Conservation (phyloP, 2,888 invertebrate genomes). For the Unio delphinus region DNA sequence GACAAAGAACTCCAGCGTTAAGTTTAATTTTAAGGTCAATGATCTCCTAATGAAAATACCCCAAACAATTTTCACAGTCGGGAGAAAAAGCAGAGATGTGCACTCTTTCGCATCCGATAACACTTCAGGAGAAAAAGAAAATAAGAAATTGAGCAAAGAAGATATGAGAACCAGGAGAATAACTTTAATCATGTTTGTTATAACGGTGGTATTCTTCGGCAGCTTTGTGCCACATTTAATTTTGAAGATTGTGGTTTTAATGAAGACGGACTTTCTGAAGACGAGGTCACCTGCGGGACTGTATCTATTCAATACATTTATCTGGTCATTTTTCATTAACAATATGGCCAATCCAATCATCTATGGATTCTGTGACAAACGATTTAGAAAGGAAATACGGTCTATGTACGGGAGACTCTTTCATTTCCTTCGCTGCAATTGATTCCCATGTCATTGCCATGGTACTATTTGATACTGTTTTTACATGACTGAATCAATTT, state of each 20-base stretch:
- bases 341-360: slow-evolving; percentile 52
- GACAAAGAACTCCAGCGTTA: too few species aligned
- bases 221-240: slow-evolving; percentile 53
- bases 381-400: slow-evolving; percentile 45
- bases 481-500: too few species aligned
- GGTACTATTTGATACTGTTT: too few species aligned
- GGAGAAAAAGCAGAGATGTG: too few species aligned
- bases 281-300: slow-evolving; percentile 25
- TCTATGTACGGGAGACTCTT: slow-evolving; percentile 4
- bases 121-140: too few species aligned
- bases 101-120: too few species aligned
- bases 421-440: background rate
- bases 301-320: slow-evolving; percentile 45
- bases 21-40: too few species aligned
- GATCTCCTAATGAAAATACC: too few species aligned
- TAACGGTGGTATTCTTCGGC: slow-evolving; percentile 48
- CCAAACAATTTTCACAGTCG: too few species aligned
- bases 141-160: background rate
- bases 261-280: slow-evolving; percentile 35
- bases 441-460: too few species aligned
- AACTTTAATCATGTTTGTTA: slow-evolving; percentile 46
- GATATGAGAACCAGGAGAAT: slow-evolving; percentile 23
- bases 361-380: slow-evolving; percentile 53
- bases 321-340: slow-evolving; percentile 56
- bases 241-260: slow-evolving; percentile 37